Percentiles rank a stretch among this genome's conserved stretches.
Conservation (phyloP, 37 sponge, comb jelly and placozoan species). For the Cliona cf. orientalis region DNA sequence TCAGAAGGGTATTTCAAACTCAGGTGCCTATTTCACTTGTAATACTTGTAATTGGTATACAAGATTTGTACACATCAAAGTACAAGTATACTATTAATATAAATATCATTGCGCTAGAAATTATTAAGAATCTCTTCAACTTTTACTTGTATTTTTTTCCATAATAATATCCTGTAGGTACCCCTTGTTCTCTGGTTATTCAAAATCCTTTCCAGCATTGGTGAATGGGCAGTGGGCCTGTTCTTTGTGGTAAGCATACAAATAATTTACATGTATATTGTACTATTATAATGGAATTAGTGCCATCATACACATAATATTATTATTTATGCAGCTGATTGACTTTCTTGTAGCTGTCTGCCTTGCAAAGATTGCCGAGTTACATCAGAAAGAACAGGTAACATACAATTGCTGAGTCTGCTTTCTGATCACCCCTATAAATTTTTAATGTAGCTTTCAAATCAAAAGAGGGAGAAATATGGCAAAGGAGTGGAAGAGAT, state of each 20-base stretch:
- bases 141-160: neutral
- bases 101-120: neutral
- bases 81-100: no score
- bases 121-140: neutral
- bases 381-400: conserved; percentile 61
- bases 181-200: conserved; percentile 73
- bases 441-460: no score
- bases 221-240: conserved; percentile 44
- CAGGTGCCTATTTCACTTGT: no score
- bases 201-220: conserved; percentile 31
- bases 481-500: conserved; percentile 76
- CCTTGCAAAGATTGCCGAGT: conserved; percentile 27
- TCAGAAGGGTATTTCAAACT: no score
- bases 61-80: no score
- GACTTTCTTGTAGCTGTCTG: conserved; percentile 65
- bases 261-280: neutral
- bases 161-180: conserved; percentile 14
- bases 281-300: neutral
- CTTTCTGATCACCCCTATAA: no score
- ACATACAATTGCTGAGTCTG: neutral
- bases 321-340: conserved; percentile 26
- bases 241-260: conserved; percentile 70
- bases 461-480: conserved; percentile 29
- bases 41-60: no score
- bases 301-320: neutral